These are phyloP conservation scores for Chrysaora quinquecirrha DNA, from an alignment of 30 jellyfish, hydroid and myxozoan species.

Conservation along the genomic window DNA sequence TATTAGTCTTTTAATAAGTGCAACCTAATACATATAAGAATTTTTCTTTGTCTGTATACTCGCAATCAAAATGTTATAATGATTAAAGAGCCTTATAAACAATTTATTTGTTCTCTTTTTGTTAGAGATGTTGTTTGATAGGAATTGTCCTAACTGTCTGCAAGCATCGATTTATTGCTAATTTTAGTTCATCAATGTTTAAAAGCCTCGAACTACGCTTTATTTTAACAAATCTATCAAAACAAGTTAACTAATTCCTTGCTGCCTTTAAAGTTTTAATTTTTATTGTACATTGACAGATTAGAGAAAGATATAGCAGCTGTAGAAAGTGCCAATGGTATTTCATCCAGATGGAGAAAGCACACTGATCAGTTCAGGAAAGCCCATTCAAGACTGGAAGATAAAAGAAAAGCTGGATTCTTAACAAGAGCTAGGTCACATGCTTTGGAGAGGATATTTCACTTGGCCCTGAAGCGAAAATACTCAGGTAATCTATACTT, in stretches of 20 bases:
- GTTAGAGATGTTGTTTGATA: neutral
- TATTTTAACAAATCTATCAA: neutral
- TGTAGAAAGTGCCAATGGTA: conserved; percentile 6
- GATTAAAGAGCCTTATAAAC: conserved; percentile 4
- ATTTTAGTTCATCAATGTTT: conserved; percentile 7
- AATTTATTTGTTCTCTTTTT: neutral
- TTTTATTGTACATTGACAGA: conserved; percentile 36
- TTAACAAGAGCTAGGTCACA: conserved; percentile 39
- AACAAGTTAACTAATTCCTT: conserved; percentile 2
- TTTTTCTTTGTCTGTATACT: neutral
- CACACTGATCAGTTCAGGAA: conserved; percentile 33
- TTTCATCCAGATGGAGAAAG: conserved; percentile 20
- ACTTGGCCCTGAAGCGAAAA: conserved; percentile 37
- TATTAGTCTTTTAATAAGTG: conserved; percentile 7
- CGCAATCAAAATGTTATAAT: neutral
- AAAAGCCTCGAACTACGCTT: neutral
- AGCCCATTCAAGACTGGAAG: conserved; percentile 37
- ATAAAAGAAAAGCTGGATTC: conserved; percentile 25
- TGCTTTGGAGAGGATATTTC: conserved; percentile 41
- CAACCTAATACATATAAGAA: neutral
- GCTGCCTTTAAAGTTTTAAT: conserved; percentile 1
- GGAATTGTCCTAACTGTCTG: conserved; percentile 11
- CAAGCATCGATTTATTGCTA: conserved; percentile 10
- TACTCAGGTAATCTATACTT: conserved; percentile 37
- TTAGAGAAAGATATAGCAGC: conserved; percentile 30